Evolutionary conservation across 2,888 invertebrate species (phyloP), one percentile per base, ranked within the genome.

Genomic region (Graphium colonna): DNA sequence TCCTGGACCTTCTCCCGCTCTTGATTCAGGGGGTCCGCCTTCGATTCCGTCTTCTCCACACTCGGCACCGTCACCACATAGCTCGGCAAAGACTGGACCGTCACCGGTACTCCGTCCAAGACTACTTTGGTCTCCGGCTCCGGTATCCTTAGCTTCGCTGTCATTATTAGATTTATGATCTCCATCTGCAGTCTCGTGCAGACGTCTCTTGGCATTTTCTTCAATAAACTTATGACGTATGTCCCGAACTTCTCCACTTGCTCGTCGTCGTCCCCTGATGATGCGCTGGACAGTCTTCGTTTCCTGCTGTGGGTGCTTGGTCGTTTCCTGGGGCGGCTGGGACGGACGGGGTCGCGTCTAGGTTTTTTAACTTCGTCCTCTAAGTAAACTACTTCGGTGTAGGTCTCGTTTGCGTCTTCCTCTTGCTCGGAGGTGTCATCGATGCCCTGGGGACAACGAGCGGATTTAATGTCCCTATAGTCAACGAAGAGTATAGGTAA

Each of bases 111-210:
- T 0, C 47, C 51, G 7, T 51, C 52, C n/a, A 47, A 21, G 7
- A 53, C 12, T 9, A 49, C 33, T 9, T 51, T 51, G n/a, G 12
- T 45, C 10, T 55, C 46, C 1, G 38, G 8, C 36, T 44, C 33
- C 40, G 53, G 54, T 39, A 49, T 45, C n/a, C 59, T 64, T 9
- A 68, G 41, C 39, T 77, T 75, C 0, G 77, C 73, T 9, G 60
- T 75, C 66, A 82, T 70, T 12, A 84, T 76, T 1, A 75, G 54
- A 43, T 73, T 78, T 0, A 84, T 68, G 0, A 84, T 78, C 1
- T 83, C 81, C 51, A 76, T 62, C 61, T 84, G 84, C 0, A 82
- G 60, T 52, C 73, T 71, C 0, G 68, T 66, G 38, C 71, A 71
- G 0, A 58, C 51, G 0, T 76, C 71, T 13, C 62, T 58, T 0